Percentiles rank a stretch among this genome's conserved stretches.
Conservation (phyloP, 2,113 vertebrate genomes). For the Callithrix jacchus region DNA sequence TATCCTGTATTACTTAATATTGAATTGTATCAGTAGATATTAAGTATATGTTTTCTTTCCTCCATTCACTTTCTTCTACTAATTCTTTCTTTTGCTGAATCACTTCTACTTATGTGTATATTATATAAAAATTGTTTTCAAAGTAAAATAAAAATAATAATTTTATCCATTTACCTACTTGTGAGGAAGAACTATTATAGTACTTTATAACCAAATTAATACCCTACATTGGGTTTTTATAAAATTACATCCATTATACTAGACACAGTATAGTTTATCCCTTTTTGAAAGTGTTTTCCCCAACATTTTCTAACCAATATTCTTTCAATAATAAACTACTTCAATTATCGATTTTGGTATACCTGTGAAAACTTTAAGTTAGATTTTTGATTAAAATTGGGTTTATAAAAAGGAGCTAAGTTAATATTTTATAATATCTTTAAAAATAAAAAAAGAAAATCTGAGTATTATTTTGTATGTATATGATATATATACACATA, state of each 20-base stretch:
- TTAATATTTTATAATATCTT: background rate
- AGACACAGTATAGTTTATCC: fast-evolving
- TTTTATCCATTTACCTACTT: background rate
- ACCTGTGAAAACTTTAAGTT: background rate
- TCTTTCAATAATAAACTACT: background rate
- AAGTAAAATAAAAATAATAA: background rate
- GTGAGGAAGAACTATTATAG: background rate
- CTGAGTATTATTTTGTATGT: background rate
- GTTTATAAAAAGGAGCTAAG: background rate
- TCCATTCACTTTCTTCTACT: background rate
- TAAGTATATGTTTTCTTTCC: background rate
- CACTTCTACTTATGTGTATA: background rate
- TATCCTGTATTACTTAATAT: background rate
- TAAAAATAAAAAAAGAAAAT: background rate
- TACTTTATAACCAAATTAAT: background rate
- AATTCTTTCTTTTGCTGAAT: background rate
- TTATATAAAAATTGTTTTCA: background rate
- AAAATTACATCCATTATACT: background rate
- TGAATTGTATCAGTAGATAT: background rate
- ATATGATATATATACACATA: too few relatives aligned
- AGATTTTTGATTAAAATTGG: background rate
- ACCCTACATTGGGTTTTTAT: background rate
- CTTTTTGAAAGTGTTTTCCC: background rate
- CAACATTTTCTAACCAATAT: background rate
- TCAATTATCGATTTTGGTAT: background rate